A percentile compares a stretch with the other conserved stretches of the same genome.
These are phyloP conservation scores for Prionace glauca DNA, from an alignment of 2,797 vertebrate species.

Conservation along the genomic window DNA sequence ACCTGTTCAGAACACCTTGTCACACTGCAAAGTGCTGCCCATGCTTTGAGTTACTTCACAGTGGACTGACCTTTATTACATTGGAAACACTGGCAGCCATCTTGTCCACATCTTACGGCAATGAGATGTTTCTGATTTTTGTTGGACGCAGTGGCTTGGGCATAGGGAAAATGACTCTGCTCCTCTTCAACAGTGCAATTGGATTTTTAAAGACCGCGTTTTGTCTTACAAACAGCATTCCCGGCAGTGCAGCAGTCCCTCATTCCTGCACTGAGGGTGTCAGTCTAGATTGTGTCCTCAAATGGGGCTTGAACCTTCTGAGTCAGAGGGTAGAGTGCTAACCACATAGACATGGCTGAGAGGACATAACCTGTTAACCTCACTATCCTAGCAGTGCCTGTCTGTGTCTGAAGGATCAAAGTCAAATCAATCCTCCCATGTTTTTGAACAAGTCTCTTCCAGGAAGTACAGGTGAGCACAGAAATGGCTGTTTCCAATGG, in stretches of 20 bases:
- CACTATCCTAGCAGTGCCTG: neutral
- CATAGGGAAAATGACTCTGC: neutral
- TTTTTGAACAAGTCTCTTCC: neutral
- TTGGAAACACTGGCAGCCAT: neutral
- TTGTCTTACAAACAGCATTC: neutral
- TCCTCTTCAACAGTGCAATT: neutral
- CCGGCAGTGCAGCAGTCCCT: neutral
- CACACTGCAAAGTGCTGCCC: neutral
- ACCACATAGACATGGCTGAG: neutral
- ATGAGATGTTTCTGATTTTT: neutral
- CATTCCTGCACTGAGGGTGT: neutral
- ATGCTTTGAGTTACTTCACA: neutral
- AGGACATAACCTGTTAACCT: neutral
- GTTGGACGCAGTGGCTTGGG: neutral
- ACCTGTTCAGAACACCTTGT: neutral
- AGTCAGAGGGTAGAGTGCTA: neutral
- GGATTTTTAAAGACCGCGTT: neutral
- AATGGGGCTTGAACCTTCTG: neutral
- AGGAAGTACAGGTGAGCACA: neutral
- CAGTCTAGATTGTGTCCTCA: neutral
- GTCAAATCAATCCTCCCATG: neutral
- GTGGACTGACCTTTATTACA: neutral
- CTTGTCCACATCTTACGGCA: neutral
- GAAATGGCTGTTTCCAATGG: neutral
- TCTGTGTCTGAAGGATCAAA: neutral